phyloP scores from a whole-genome alignment of 2,797 vertebrate genomes.

The Centroberyx gerrardi region DNA sequence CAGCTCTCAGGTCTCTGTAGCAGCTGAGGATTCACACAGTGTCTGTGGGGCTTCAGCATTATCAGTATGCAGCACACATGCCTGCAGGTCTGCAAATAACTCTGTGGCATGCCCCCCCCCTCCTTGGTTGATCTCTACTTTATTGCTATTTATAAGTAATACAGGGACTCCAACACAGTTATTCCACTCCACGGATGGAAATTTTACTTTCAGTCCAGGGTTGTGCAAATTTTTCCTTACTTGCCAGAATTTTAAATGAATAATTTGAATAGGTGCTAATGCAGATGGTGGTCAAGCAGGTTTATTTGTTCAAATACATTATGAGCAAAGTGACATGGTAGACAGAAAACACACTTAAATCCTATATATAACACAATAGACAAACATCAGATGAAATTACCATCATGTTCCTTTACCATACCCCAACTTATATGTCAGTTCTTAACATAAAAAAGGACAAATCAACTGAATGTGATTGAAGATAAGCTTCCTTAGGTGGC shows the following conservation, averaged over 20 bases:
- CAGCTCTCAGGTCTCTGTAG: slow-evolving; percentile 68
- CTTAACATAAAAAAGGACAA: slow-evolving; percentile 37
- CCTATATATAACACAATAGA: not conserved
- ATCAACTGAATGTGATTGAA: slow-evolving; percentile 23
- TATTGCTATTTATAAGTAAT: slow-evolving; percentile 79
- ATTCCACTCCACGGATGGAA: slow-evolving; percentile 65
- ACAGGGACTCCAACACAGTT: slow-evolving; percentile 63
- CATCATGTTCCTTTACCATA: not conserved
- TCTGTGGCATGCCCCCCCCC: slow-evolving; percentile 52
- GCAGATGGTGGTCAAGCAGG: slow-evolving; percentile 55
- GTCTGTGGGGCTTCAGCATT: slow-evolving; percentile 61
- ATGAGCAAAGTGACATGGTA: slow-evolving; percentile 16
- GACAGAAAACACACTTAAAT: slow-evolving; percentile 11
- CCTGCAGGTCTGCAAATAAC: slow-evolving; percentile 75
- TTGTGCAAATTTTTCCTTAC: slow-evolving; percentile 48
- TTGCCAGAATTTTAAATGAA: slow-evolving; percentile 71
- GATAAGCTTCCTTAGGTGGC: slow-evolving; percentile 9
- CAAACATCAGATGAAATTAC: not conserved
- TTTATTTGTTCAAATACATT: slow-evolving; percentile 52
- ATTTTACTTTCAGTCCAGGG: slow-evolving; percentile 11
- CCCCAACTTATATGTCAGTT: slow-evolving; percentile 7
- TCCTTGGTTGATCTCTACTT: slow-evolving; percentile 75
- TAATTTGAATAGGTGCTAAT: slow-evolving; percentile 75
- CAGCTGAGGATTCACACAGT: slow-evolving; percentile 62
- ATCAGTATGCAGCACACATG: slow-evolving; percentile 76